Base-by-base conservation (phyloP, 2,113 vertebrate genomes). In the Stictonetta naevosa region DNA sequence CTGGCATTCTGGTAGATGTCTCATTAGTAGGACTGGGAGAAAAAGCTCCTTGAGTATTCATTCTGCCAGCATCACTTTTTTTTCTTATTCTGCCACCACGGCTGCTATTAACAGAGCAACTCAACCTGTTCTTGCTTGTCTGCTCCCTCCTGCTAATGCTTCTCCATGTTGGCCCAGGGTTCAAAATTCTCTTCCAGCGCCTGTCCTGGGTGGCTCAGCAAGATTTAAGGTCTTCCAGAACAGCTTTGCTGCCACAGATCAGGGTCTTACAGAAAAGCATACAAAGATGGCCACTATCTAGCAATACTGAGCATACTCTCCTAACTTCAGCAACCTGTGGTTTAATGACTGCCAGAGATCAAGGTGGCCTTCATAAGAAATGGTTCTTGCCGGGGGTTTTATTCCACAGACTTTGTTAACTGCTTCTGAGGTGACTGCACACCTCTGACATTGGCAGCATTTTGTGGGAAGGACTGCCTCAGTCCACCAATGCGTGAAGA, bases 81-180 rank as follows among this genome's bases (percentile, higher is more conserved):
- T 66, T 34, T 64, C 46, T 80, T 10, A 44, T 44, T 75, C 71
- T 73, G 44, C 52, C 1, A 5, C 68, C 20, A 75, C 0, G 0
- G 56, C 33, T 90, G 44, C 82, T 76, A 29, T 80, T 82, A 79
- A 53, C 81, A 85, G 66, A 84, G 48, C 62, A 60, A 4, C 6
- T 34, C 50, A 74, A 7, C 34, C 78, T 86, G 42, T 10, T 71
- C 42, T 68, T 52, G 21, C n/a, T 75, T n/a, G 2, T 68, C 50
- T 21, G 6, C 29, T 34, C 44, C 83, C 42, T 80, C 12, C 20
- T 72, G 28, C 25, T 40, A 73, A 9, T 34, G 75, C 50, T 44
- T 66, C 13, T 31, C 20, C 9, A 6, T 9, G 9, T 34, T 31
- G 18, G 5, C 48, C 25, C 22, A 63, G 60, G 11, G 31, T 62